A percentile compares a stretch with the other conserved stretches of the same genome.
Evolutionary conservation across 2,888 invertebrate genomes (phyloP).

Genomic region (Halocaridina rubra): DNA sequence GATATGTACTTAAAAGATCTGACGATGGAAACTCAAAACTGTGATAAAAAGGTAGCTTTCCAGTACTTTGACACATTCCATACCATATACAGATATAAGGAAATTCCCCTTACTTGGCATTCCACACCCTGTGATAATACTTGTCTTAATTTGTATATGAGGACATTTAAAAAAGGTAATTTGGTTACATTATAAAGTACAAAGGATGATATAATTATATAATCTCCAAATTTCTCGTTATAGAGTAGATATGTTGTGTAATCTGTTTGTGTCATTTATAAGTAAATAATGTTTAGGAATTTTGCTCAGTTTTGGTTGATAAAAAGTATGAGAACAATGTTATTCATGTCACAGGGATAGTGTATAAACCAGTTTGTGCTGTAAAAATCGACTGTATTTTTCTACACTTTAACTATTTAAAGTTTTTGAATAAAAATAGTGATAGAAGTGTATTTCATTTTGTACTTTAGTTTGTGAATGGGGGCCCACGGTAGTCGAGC

Average conservation of each 20-base stretch:
- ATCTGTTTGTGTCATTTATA: no score
- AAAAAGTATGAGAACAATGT: no score
- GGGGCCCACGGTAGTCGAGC: not conserved
- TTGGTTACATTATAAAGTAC: not conserved
- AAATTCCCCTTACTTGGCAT: constrained; percentile 46
- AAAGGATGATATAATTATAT: not conserved
- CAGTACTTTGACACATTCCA: constrained; percentile 46
- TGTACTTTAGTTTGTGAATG: not conserved
- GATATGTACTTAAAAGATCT: constrained; percentile 40
- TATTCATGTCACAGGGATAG: constrained; percentile 1
- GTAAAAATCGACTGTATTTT: constrained; percentile 46
- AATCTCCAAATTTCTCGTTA: no score
- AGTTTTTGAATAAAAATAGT: constrained; percentile 50
- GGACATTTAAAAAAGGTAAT: no score
- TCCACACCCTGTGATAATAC: constrained; percentile 53
- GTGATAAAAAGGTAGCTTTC: constrained; percentile 57
- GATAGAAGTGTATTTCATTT: not conserved
- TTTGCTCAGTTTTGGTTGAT: not conserved
- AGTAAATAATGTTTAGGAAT: no score
- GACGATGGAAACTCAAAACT: constrained; percentile 38
- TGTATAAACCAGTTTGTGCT: not conserved
- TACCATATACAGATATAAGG: not conserved
- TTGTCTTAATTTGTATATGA: constrained; percentile 41
- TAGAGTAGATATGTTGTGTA: not conserved
- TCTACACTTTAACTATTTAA: constrained; percentile 37